Percentiles rank a stretch among this genome's conserved stretches.
Evolutionary conservation across 2,113 vertebrate genomes (phyloP).

Genomic region (Bostrychus sinensis): DNA sequence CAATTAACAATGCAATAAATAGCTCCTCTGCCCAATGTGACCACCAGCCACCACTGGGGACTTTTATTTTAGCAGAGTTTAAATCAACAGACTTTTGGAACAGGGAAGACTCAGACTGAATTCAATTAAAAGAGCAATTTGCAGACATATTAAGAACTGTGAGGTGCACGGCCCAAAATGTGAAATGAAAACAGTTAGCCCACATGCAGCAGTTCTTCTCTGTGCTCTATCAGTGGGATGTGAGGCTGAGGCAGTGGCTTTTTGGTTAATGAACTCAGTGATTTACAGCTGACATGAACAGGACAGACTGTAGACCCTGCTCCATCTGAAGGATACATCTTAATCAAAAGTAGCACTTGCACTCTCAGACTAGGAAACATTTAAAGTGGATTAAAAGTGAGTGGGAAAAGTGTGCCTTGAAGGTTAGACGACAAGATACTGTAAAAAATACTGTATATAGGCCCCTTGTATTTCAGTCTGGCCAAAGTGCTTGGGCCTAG

Average conservation of each 20-base stretch:
- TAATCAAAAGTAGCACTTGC: slow-evolving; percentile 6
- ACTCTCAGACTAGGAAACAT: not conserved
- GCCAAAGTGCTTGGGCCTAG: no score
- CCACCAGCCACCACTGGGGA: no score
- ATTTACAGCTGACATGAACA: not conserved
- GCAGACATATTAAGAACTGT: slow-evolving; percentile 26
- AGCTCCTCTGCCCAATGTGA: no score
- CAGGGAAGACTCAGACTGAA: not conserved
- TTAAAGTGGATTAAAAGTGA: not conserved
- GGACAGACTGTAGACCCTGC: not conserved
- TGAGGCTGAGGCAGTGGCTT: slow-evolving; percentile 7
- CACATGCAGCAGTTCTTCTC: not conserved
- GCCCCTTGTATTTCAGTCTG: no score
- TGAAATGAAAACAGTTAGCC: slow-evolving; percentile 17
- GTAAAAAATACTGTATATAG: no score
- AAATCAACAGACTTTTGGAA: not conserved
- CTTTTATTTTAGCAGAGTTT: not conserved
- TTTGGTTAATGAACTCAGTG: not conserved
- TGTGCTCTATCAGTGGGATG: not conserved
- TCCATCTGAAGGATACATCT: not conserved
- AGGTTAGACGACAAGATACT: no score
- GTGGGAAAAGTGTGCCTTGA: not conserved
- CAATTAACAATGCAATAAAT: no score
- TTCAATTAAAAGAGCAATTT: slow-evolving; percentile 1
- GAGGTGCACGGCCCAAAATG: slow-evolving; percentile 23